Base-by-base conservation (phyloP, 2,113 vertebrate species). In the Myrmecophaga tridactyla region DNA sequence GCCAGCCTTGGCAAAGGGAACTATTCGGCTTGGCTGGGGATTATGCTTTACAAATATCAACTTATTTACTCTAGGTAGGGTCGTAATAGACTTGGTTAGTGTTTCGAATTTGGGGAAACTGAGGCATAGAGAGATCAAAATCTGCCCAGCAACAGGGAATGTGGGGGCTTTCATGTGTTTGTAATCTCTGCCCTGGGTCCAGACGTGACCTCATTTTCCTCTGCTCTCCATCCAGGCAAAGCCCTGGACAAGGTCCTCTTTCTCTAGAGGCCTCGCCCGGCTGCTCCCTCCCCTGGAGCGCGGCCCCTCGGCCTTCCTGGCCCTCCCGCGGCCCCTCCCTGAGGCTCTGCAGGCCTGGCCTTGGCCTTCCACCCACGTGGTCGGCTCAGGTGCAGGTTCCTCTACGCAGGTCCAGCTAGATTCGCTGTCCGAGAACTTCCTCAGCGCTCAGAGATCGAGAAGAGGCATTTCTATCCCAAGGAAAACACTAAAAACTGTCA, bases 91-190 rank as follows among this genome's bases (percentile, higher is more conserved):
- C n/a, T n/a, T n/a, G n/a, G 31, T 46, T 29, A 17, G 27, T 56
- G 10, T 62, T 60, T 83, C 75, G 43, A 53, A 51, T 51, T 81
- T 20, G 10, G 70, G 25, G 12, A 87, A n/a, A n/a, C n/a, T n/a
- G n/a, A n/a, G n/a, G n/a, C n/a, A n/a, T n/a, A n/a, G n/a, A n/a
- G n/a, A n/a, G 83, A 75, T 31, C 4, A 27, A 65, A 31, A 2
- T 43, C 65, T 84, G 13, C 23, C 10, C 78, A 80, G 62, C 56
- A 60, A 18, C 34, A 5, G 41, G 69, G 15, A 81, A 20, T 4
- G 2, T 3, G 58, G 78, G 0, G 0, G 9, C 69, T 72, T n/a
- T 31, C 9, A 6, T 0, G 0, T 3, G 31, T 46, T 27, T 43
- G 62, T 67, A 8, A 46, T 17, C 25, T 31, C 15, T 65, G 27